These are phyloP conservation scores for Acanthosepion pharaonis DNA, from an alignment of 2,888 invertebrate genomes.

Conservation along the genomic window DNA sequence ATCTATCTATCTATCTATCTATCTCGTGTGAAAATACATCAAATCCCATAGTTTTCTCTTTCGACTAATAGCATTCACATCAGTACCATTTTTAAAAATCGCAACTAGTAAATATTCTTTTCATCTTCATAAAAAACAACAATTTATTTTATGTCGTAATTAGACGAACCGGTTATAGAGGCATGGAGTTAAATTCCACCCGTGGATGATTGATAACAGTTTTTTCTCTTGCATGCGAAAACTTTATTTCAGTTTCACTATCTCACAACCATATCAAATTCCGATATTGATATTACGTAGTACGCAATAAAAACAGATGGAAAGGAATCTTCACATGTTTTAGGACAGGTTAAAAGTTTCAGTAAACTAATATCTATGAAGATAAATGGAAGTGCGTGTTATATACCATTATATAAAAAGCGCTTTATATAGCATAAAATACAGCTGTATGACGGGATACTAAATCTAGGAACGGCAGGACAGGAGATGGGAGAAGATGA, in stretches of 20 bases:
- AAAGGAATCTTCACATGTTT: not conserved
- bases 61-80: not conserved
- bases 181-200: not conserved
- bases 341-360: not conserved
- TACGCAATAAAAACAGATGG: not conserved
- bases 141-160: not conserved
- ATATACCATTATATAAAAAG: not conserved
- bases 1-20: not conserved
- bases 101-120: not conserved
- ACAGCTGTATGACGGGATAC: too few relatives aligned
- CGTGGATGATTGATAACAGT: not conserved
- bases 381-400: not conserved
- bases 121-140: not conserved
- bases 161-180: not conserved
- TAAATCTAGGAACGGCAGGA: too few relatives aligned
- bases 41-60: not conserved
- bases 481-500: too few relatives aligned
- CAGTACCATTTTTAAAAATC: not conserved
- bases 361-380: not conserved
- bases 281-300: not conserved
- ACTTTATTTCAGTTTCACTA: not conserved
- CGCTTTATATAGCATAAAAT: too few relatives aligned
- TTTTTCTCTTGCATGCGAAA: not conserved
- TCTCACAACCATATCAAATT: not conserved
- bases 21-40: not conserved